Base-by-base conservation (phyloP, 2,888 invertebrate species). In the Erebia palarica region DNA sequence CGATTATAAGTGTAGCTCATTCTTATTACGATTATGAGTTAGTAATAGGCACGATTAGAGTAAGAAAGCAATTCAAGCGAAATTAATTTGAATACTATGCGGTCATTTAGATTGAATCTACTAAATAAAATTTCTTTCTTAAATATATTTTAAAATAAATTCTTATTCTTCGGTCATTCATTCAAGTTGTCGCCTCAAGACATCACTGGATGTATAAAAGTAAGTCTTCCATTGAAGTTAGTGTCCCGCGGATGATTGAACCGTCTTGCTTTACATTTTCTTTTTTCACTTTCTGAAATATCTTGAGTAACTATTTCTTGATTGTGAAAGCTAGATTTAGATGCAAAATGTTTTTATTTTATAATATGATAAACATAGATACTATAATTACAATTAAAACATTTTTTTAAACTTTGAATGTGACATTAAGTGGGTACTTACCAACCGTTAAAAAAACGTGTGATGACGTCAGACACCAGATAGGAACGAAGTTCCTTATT, bases 151-250 rank as follows among this genome's bases (percentile, higher is more conserved):
- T 47, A 36, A 69, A 27, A n/a, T 67, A 63, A 49, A 69, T 60
- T 69, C 58, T 60, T 70, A 68, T 63, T 69, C 66, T 44, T 57
- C 51, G 59, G 64, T 65, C 65, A 65, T 53, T 74, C 69, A 69
- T 71, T 74, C 68, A 69, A 51, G 71, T 63, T 64, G 69, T 69
- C 71, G 53, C 66, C 66, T 61, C 21, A 42, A 73, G 71, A 71
- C 68, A 69, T 71, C 72, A 58, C 51, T 55, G 67, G 42, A 71
- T 71, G 53, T 61, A 74, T 69, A 73, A 72, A 71, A 71, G 68
- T 71, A 61, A 67, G 73, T 73, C 73, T 69, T 71, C 75, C 73
- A 71, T 75, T 73, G 69, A 73, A 73, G 65, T 69, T 72, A 61
- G 66, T 63, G 72, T 61, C 65, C 69, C 42, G 65, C 36, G 51